Conservation (phyloP, 2,888 invertebrate species). For the Sicus ferrugineus region DNA sequence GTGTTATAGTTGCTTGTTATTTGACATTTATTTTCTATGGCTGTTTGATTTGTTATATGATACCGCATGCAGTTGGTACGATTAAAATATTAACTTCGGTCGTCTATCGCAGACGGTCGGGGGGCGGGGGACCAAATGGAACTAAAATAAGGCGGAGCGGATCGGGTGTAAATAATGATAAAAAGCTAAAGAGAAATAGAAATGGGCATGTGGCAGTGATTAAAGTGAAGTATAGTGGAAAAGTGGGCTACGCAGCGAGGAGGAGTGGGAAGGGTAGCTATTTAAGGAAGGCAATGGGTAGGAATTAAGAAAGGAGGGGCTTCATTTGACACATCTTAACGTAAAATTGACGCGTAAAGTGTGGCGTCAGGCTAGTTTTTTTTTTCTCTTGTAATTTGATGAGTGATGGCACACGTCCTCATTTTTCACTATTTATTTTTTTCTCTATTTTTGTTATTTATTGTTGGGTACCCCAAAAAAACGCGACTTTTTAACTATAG, state of each 20-base stretch:
- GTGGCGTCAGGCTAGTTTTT: conserved; percentile 6
- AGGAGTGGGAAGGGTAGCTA: not conserved
- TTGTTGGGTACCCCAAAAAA: no score
- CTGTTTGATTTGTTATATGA: conserved; percentile 59
- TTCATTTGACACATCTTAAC: conserved; percentile 2
- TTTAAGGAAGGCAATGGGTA: not conserved
- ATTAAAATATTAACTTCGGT: conserved; percentile 34
- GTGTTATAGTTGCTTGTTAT: not conserved
- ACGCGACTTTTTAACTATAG: no score
- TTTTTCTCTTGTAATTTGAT: not conserved
- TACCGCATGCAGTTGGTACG: conserved; percentile 42
- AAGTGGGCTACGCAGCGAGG: not conserved
- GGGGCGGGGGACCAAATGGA: not conserved
- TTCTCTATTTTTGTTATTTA: not conserved
- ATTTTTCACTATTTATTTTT: conserved; percentile 15
- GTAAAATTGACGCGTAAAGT: not conserved
- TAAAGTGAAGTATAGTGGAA: not conserved
- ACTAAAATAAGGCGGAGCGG: not conserved
- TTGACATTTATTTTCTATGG: conserved; percentile 17
- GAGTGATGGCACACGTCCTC: conserved; percentile 31
- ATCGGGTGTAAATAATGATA: no score
- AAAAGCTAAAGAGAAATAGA: no score
- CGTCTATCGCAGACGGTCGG: not conserved
- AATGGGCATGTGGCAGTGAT: no score
- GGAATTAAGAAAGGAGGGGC: not conserved